phyloP scores from a whole-genome alignment of 1,140 invertebrate genomes.

The Tyrophagus putrescentiae region DNA sequence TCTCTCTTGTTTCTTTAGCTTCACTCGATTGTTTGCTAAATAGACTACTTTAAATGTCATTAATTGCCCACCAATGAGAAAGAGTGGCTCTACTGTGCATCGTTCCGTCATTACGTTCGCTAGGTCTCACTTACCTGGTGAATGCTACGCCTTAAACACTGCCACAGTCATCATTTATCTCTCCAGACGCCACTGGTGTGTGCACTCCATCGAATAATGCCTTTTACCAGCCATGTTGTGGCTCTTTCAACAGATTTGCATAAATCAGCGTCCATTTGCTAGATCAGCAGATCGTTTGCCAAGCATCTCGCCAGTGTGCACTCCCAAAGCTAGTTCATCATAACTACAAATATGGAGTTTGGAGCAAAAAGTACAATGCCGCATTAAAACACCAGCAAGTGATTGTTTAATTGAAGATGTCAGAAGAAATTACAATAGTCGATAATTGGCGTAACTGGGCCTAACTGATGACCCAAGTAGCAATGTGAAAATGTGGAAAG shows the following conservation, averaged over 20 bases:
- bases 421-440: no score
- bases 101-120: background rate
- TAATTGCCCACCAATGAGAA: background rate
- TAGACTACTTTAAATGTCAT: constrained; percentile 12
- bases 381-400: no score
- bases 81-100: background rate
- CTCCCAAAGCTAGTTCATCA: no score
- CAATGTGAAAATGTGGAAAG: no score
- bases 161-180: constrained; percentile 8
- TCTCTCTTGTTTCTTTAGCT: no score
- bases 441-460: no score
- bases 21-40: constrained; percentile 7
- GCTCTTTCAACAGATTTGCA: background rate
- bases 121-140: constrained; percentile 1
- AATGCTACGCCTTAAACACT: constrained; percentile 10
- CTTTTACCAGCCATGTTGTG: background rate
- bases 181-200: background rate
- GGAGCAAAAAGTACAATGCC: no score
- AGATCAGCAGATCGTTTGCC: no score
- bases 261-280: background rate
- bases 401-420: no score
- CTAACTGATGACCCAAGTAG: no score
- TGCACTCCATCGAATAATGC: background rate
- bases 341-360: no score
- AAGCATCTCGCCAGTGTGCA: no score